phyloP scores from a whole-genome alignment of 2,113 vertebrate species.

The Camelus bactrianus region DNA sequence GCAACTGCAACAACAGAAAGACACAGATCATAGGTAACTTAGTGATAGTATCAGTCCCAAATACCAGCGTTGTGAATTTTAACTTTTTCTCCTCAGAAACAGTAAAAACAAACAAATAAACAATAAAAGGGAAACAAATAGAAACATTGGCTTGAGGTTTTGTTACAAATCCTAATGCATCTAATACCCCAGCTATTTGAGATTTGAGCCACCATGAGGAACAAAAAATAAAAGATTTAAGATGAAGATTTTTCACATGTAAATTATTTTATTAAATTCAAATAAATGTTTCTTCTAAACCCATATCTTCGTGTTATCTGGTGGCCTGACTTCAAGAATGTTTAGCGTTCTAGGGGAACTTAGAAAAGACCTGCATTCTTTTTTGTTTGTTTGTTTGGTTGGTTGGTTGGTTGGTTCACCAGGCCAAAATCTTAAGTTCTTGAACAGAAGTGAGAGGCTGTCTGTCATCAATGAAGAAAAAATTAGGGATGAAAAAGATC shows the following conservation, averaged over 20 bases:
- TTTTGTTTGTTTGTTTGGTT: background rate
- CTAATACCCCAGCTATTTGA: background rate
- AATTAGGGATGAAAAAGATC: background rate
- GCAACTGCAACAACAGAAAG: background rate
- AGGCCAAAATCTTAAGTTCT: background rate
- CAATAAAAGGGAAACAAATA: background rate
- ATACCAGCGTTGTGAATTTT: background rate
- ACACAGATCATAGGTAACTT: background rate
- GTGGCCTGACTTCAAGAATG: background rate
- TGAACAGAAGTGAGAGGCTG: background rate
- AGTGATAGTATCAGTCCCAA: background rate
- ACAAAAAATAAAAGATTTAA: background rate
- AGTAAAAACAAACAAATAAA: background rate
- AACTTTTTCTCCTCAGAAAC: background rate
- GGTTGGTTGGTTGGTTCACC: background rate
- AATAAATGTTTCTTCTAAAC: background rate
- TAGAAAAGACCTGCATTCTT: background rate
- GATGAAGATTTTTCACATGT: background rate
- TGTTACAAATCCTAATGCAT: background rate
- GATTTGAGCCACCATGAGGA: background rate
- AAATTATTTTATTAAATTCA: background rate
- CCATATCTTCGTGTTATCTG: background rate
- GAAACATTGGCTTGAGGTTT: background rate
- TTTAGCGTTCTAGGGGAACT: background rate
- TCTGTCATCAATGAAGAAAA: background rate